Evolutionary conservation across 2,888 invertebrate species (phyloP), one percentile per base, ranked within the genome.

Genomic region (Scaptomyza tumidula): DNA sequence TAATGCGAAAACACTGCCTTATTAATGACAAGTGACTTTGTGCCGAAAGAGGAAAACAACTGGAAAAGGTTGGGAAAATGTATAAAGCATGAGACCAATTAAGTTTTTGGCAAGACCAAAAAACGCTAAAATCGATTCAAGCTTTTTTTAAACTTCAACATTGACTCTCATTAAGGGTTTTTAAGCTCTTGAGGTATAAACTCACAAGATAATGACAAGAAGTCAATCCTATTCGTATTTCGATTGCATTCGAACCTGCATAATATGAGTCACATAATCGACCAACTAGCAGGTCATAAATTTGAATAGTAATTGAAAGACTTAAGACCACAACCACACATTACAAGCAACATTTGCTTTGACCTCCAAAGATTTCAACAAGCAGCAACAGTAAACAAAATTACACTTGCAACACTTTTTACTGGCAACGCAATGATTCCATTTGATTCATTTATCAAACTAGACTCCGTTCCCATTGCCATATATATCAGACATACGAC

Each of bases 391-490:
- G 24, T 13, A 14, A 13, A 46, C 14, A 35, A 37, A 56, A 48
- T 9, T 59, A 57, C 54, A 56, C 71, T 83, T 83, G 82, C 82
- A 67, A 81, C 87, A 85, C 64, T 67, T 71, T 80, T 80, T 64
- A 73, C 59, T 62, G 43, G 19, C 44, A 27, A 39, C 33, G 59
- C 67, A 62, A 60, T 61, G 66, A 61, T 55, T 58, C 49, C 63
- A 70, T 79, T 87, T 77, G 83, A 59, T 71, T 61, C 70, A 79
- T 77, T 74, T 82, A 82, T 85, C 85, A 78, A 75, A 86, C 54
- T 68, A 45, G 80, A 65, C 54, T 58, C 54, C 27, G 53, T 44
- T 60, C 67, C 71, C 75, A 74, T 74, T 84, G 29, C 5, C 53
- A 54, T 27, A 54, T 31, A 54, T 31, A 71, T 48, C 44, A 56